phyloP scores from a whole-genome alignment of 2,113 vertebrate genomes.

The Engraulis encrasicolus region DNA sequence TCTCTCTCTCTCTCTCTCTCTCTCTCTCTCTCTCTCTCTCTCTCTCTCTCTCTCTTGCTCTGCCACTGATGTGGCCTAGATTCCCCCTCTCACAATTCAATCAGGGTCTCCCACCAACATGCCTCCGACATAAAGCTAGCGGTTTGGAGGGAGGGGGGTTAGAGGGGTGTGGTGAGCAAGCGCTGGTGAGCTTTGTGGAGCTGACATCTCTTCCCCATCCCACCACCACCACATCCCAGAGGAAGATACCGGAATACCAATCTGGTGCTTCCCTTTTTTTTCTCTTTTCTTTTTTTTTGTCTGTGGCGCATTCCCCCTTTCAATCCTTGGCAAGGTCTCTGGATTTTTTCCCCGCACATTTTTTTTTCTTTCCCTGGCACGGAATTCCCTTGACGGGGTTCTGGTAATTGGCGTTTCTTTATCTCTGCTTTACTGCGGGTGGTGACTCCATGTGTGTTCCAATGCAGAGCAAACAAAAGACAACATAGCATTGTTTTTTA shows the following conservation, averaged over 20 bases:
- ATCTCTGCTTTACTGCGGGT: background rate
- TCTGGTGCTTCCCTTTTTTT: background rate
- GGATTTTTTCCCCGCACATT: background rate
- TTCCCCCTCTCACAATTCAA: conserved; percentile 40
- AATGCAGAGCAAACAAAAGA: background rate
- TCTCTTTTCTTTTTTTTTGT: no score
- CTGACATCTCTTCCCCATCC: conserved; percentile 32
- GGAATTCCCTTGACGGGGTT: background rate
- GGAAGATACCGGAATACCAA: conserved; percentile 33
- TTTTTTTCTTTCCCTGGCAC: background rate
- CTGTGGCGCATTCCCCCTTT: no score
- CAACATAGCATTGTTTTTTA: background rate
- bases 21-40: conserved; percentile 19
- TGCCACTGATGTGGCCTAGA: conserved; percentile 44
- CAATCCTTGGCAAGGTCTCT: background rate
- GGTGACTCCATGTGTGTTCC: background rate
- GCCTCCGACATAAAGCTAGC: conserved; percentile 22
- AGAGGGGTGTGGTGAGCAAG: no score
- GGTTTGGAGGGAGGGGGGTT: no score
- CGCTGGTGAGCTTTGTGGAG: conserved; percentile 24
- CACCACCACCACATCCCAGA: conserved; percentile 9
- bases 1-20: background rate
- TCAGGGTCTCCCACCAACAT: conserved; percentile 30
- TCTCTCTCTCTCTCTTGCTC: conserved; percentile 34
- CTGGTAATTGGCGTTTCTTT: background rate